Evolutionary conservation across 2,888 invertebrate genomes (phyloP).

Genomic region (Cancer borealis): DNA sequence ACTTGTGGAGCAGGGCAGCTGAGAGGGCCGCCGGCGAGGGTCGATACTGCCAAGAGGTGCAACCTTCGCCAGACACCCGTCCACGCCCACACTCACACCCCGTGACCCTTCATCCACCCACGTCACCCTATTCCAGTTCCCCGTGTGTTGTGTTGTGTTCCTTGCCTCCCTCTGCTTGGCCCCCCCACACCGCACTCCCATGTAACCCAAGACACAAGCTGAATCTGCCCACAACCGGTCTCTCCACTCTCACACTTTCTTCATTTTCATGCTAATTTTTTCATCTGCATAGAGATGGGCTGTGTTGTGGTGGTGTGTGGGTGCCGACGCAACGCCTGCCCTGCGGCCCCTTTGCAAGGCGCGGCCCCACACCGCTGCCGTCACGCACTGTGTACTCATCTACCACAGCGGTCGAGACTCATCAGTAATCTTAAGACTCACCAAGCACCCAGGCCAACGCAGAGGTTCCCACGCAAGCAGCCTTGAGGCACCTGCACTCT

Average conservation of each 20-base stretch:
- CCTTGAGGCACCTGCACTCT: background rate
- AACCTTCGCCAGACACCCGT: conserved; percentile 35
- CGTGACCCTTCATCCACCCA: background rate
- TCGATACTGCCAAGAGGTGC: conserved; percentile 26
- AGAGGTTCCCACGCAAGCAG: conserved; percentile 6
- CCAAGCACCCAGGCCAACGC: conserved; percentile 9
- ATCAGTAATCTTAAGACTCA: conserved; percentile 23
- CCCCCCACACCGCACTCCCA: background rate
- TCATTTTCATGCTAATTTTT: conserved; percentile 73
- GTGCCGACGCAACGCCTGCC: conserved; percentile 38
- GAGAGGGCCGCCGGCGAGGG: conserved; percentile 12
- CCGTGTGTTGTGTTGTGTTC: background rate
- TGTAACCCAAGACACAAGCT: background rate
- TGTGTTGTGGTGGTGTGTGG: conserved; percentile 49
- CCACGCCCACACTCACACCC: conserved; percentile 41
- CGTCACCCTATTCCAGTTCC: background rate
- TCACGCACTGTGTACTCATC: conserved; percentile 15
- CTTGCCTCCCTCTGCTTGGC: background rate
- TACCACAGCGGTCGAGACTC: background rate
- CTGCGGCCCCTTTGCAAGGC: conserved; percentile 21
- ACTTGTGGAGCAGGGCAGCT: conserved; percentile 27
- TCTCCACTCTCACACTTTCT: conserved; percentile 64
- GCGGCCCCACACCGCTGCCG: background rate
- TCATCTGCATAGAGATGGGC: conserved; percentile 69
- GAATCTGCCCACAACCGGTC: background rate